These are phyloP conservation scores for Peromyscus californicus DNA, from an alignment of 2,113 vertebrate species.

Conservation along the genomic window DNA sequence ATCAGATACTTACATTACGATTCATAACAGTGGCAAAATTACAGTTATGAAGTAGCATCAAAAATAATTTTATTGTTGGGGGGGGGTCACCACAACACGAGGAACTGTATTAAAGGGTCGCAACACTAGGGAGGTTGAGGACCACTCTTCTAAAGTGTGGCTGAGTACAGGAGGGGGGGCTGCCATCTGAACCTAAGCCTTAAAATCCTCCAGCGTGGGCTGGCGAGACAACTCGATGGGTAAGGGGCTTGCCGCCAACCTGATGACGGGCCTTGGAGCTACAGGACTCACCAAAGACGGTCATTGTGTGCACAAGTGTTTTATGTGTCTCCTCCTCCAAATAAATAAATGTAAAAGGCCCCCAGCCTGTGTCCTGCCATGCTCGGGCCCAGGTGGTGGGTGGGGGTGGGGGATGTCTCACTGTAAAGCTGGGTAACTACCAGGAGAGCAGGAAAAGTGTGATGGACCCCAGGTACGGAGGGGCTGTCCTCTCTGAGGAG, in stretches of 20 bases:
- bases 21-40: not conserved
- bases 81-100: not conserved
- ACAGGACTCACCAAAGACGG: not conserved
- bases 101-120: not conserved
- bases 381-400: slow-evolving; percentile 6
- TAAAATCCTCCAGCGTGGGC: not conserved
- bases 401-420: not conserved
- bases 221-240: not conserved
- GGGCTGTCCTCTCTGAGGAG: not conserved
- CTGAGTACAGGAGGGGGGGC: not conserved
- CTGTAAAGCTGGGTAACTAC: not conserved
- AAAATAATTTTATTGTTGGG: not conserved
- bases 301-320: not conserved
- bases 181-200: not conserved
- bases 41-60: not conserved
- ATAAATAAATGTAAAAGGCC: not conserved
- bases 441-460: not conserved
- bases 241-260: not conserved
- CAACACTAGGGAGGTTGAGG: not conserved
- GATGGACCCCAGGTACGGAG: not conserved
- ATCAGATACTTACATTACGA: not conserved
- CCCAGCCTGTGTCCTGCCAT: not conserved
- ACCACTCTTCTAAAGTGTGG: not conserved
- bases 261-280: not conserved
- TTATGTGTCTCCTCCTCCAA: not conserved